A percentile compares a stretch with the other conserved stretches of the same genome.
Conservation (phyloP, 2,797 vertebrate species). For the Gymnoscopelus braueri region DNA sequence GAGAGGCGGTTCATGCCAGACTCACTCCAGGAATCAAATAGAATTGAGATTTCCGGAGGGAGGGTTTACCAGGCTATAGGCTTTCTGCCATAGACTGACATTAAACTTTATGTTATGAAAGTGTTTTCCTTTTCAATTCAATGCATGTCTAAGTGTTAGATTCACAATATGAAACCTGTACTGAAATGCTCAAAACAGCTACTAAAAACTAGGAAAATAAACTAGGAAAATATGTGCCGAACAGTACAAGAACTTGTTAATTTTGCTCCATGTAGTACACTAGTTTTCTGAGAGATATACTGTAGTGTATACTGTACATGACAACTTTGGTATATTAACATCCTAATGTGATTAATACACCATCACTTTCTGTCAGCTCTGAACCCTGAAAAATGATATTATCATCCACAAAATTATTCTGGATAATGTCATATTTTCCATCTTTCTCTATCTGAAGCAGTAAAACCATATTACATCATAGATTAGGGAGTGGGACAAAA, state of each 20-base stretch:
- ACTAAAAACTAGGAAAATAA: too few relatives aligned
- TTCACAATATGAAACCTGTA: too few relatives aligned
- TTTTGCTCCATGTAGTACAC: slow-evolving; percentile 10
- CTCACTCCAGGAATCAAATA: too few relatives aligned
- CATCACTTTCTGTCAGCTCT: not conserved
- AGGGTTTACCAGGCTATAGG: too few relatives aligned
- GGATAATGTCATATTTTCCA: not conserved
- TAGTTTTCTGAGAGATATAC: not conserved
- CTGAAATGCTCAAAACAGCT: too few relatives aligned
- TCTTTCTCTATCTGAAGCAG: not conserved
- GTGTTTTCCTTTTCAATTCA: slow-evolving; percentile 41
- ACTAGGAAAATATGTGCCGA: too few relatives aligned
- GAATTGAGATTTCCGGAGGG: too few relatives aligned
- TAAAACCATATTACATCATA: not conserved
- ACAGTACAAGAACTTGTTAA: not conserved
- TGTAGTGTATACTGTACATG: too few relatives aligned
- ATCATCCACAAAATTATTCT: not conserved
- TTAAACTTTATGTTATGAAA: slow-evolving; percentile 51
- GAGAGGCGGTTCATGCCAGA: too few relatives aligned
- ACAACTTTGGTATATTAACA: too few relatives aligned
- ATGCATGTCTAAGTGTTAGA: slow-evolving; percentile 27
- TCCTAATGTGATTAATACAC: too few relatives aligned
- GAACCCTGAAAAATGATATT: not conserved
- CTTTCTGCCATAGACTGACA: slow-evolving; percentile 51
- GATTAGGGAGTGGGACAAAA: not conserved